These are phyloP conservation scores for Linnaemya tessellans DNA, from an alignment of 2,888 invertebrate species.

Conservation along the genomic window DNA sequence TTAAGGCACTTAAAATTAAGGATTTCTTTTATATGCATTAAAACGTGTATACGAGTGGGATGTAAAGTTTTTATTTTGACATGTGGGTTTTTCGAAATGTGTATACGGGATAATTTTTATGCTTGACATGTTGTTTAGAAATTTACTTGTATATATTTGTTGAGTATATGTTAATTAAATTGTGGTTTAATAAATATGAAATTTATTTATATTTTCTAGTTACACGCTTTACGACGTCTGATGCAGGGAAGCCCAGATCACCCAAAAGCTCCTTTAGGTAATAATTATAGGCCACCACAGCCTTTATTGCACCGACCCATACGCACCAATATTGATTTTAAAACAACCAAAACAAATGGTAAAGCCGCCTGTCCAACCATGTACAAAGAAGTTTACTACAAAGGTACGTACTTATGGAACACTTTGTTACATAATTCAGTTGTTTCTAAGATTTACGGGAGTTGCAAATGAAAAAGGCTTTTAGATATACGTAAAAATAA, in stretches of 20 bases:
- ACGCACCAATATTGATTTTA: conserved; percentile 98
- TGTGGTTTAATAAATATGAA: background rate
- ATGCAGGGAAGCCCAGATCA: conserved; percentile 95
- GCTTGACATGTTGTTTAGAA: background rate
- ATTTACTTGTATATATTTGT: background rate
- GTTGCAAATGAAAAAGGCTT: no score
- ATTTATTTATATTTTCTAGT: conserved; percentile 84
- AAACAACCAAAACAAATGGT: conserved; percentile 89
- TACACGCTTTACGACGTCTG: conserved; percentile 91
- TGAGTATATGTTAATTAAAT: background rate
- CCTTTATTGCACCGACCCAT: conserved; percentile 96
- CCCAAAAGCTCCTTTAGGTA: conserved; percentile 95
- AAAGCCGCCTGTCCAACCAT: conserved; percentile 95
- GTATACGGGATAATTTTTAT: background rate
- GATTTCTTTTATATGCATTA: background rate
- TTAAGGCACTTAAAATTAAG: conserved; percentile 26
- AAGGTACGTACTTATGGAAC: conserved; percentile 84
- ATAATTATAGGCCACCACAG: conserved; percentile 97
- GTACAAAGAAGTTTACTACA: conserved; percentile 96
- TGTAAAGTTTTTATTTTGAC: background rate
- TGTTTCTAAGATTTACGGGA: no score
- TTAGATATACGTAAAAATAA: no score
- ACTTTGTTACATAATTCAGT: no score
- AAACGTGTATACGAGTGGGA: background rate
- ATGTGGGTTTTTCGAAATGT: background rate